Conservation (phyloP, 2,113 vertebrate genomes). For the Eurypyga helias region DNA sequence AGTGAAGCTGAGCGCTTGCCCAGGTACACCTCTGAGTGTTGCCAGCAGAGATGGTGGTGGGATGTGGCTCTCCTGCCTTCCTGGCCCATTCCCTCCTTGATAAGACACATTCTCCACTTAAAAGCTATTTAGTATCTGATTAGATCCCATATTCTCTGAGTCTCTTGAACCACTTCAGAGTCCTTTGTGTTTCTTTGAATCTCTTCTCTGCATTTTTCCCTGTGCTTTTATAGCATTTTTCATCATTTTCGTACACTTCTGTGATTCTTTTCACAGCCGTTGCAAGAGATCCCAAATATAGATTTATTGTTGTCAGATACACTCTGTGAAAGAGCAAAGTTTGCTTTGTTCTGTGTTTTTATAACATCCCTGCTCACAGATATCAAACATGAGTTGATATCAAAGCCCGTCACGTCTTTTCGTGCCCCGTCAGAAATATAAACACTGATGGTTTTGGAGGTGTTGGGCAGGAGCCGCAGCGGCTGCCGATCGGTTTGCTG, state of each 20-base stretch:
- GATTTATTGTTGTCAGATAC: not conserved
- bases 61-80: not conserved
- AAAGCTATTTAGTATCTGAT: not conserved
- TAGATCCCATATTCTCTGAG: not conserved
- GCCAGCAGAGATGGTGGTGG: not conserved
- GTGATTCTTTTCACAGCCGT: not conserved
- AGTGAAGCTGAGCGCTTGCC: not conserved
- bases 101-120: not conserved
- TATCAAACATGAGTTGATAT: not conserved
- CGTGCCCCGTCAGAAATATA: not conserved
- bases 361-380: not conserved
- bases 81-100: not conserved
- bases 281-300: not conserved
- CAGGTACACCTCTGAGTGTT: not conserved
- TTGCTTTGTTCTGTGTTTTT: not conserved
- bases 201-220: not conserved
- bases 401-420: not conserved
- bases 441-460: not conserved
- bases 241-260: rapidly evolving
- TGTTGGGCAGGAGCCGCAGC: not conserved
- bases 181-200: not conserved
- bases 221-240: not conserved
- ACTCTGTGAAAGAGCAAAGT: not conserved
- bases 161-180: not conserved
- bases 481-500: rapidly evolving